Percentiles rank a stretch among this genome's conserved stretches.
Conservation (phyloP, 2,888 invertebrate genomes). For the Serrognathus titanus region DNA sequence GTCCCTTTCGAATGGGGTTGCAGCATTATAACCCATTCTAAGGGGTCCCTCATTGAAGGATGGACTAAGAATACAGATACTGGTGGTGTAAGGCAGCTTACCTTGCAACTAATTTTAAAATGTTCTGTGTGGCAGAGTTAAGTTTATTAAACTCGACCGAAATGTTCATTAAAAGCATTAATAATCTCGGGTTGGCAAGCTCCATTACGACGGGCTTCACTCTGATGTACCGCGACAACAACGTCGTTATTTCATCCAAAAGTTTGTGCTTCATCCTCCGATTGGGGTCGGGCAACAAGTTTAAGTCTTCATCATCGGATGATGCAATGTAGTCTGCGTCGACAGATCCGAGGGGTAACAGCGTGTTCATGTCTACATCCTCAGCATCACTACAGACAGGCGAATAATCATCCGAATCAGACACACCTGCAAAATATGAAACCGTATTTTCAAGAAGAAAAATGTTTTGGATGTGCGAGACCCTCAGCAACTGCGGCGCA, state of each 20-base stretch:
- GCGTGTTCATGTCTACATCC: constrained; percentile 37
- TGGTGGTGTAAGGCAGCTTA: too few relatives aligned
- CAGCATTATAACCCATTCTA: too few relatives aligned
- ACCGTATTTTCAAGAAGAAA: background rate
- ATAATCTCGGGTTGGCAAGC: constrained; percentile 23
- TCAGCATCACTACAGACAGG: constrained; percentile 64
- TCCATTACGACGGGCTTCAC: constrained; percentile 22
- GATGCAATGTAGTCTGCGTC: constrained; percentile 20
- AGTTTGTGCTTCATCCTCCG: constrained; percentile 5
- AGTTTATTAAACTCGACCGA: background rate
- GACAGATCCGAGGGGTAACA: constrained; percentile 16
- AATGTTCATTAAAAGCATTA: constrained; percentile 22
- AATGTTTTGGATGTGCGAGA: background rate
- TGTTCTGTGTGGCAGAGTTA: background rate
- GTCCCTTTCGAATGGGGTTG: too few relatives aligned
- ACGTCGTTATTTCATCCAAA: constrained; percentile 18
- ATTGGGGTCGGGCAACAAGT: background rate
- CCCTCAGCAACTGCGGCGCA: constrained; percentile 18
- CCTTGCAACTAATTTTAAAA: background rate
- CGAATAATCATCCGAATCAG: constrained; percentile 62
- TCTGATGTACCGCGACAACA: constrained; percentile 23
- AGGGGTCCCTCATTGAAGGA: too few relatives aligned
- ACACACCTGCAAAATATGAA: constrained; percentile 31
- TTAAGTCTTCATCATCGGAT: constrained; percentile 15
- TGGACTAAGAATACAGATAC: too few relatives aligned